Evolutionary conservation across 2,888 invertebrate genomes (phyloP).

Genomic region (Drosophila merina): DNA sequence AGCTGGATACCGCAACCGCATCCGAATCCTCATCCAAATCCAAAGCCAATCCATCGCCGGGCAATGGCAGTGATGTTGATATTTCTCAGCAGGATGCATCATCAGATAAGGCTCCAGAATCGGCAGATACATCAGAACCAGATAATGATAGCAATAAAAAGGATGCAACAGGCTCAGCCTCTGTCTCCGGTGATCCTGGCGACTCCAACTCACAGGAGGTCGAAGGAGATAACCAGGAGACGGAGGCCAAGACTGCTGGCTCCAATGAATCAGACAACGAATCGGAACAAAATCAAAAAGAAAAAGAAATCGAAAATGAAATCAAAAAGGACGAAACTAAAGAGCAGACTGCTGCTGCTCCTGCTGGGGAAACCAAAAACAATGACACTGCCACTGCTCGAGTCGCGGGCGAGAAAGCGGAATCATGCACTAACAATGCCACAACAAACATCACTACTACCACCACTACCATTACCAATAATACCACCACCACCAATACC

Average conservation of each 20-base stretch:
- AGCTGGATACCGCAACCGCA: slow-evolving; percentile 26
- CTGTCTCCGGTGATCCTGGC: slow-evolving; percentile 23
- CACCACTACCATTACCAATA: slow-evolving; percentile 62
- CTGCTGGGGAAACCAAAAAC: slow-evolving; percentile 57
- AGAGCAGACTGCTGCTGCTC: slow-evolving; percentile 55
- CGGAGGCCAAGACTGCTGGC: slow-evolving; percentile 46
- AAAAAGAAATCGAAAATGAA: slow-evolving; percentile 31
- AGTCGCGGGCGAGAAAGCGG: slow-evolving; percentile 66
- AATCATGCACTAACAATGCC: slow-evolving; percentile 78
- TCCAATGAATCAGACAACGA: slow-evolving; percentile 54
- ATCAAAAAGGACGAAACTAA: slow-evolving; percentile 39
- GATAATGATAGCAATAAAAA: slow-evolving; percentile 29
- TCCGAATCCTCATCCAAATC: slow-evolving; percentile 39
- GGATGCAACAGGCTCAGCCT: slow-evolving; percentile 45
- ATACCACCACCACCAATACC: slow-evolving; percentile 59
- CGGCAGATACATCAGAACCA: slow-evolving; percentile 50
- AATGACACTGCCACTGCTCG: slow-evolving; percentile 70
- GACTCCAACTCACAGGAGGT: slow-evolving; percentile 30
- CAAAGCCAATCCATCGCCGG: slow-evolving; percentile 49
- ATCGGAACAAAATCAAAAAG: slow-evolving; percentile 39
- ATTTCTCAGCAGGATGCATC: slow-evolving; percentile 56
- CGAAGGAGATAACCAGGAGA: slow-evolving; percentile 22
- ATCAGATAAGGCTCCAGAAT: slow-evolving; percentile 51
- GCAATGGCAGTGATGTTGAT: slow-evolving; percentile 64
- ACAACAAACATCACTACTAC: slow-evolving; percentile 73